Evolutionary conservation across 2,113 vertebrate species (phyloP).

Genomic region (Notothenia coriiceps): DNA sequence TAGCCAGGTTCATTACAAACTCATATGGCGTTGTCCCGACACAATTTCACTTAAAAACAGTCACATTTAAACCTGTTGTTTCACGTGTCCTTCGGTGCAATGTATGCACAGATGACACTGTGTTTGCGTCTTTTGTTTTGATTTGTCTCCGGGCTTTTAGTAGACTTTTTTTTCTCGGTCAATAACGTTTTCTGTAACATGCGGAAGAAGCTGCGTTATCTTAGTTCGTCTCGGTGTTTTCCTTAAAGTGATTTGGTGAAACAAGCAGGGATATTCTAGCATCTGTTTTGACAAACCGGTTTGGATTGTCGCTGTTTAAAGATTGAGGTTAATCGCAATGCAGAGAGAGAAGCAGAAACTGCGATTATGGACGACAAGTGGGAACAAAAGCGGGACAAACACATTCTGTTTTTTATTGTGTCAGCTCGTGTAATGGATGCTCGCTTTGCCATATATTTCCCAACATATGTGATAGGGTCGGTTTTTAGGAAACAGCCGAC

Average conservation of each 20-base stretch:
- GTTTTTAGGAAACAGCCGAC: neutral
- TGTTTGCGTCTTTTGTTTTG: neutral
- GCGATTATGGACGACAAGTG: conserved; percentile 54
- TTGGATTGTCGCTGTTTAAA: conserved; percentile 35
- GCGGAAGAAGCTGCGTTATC: neutral
- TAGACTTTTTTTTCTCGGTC: conserved; percentile 8
- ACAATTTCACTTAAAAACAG: accelerated
- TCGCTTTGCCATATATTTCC: neutral
- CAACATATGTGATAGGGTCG: neutral
- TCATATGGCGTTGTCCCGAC: neutral
- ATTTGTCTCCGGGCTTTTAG: neutral
- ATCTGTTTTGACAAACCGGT: conserved; percentile 19
- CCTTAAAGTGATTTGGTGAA: neutral
- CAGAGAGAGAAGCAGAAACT: conserved; percentile 43
- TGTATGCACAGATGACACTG: neutral
- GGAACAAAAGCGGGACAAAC: conserved; percentile 52
- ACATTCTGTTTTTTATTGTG: neutral
- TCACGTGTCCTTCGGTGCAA: neutral
- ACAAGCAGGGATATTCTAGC: neutral
- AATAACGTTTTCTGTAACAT: neutral
- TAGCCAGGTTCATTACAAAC: conserved; percentile 47
- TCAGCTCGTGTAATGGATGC: neutral
- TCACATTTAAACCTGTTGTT: accelerated
- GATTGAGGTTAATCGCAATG: conserved; percentile 74
- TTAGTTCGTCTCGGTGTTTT: neutral